A percentile compares a stretch with the other conserved stretches of the same genome.
phyloP scores from a whole-genome alignment of 2,888 invertebrate species.

The Drosophila diplacantha region DNA sequence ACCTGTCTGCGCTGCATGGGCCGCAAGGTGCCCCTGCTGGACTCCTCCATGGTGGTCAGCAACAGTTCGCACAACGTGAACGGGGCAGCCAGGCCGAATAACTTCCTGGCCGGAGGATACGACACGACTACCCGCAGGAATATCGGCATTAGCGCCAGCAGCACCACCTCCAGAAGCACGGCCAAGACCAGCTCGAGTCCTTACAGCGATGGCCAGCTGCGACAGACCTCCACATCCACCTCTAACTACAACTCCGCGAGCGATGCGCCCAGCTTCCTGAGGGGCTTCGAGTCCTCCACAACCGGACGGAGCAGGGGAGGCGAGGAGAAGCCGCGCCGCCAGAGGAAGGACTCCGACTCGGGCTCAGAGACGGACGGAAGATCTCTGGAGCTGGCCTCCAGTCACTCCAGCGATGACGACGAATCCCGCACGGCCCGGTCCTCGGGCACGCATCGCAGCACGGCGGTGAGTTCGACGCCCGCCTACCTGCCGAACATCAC shows the following conservation, averaged over 20 bases:
- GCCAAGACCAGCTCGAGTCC: slow-evolving; percentile 96
- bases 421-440: slow-evolving; percentile 80
- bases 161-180: slow-evolving; percentile 95
- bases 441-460: slow-evolving; percentile 78
- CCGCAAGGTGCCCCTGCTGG: slow-evolving; percentile 87
- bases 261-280: slow-evolving; percentile 85
- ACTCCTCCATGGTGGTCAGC: slow-evolving; percentile 85
- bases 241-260: slow-evolving; percentile 91
- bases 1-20: slow-evolving; percentile 86
- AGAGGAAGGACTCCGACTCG: slow-evolving; percentile 85
- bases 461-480: slow-evolving; percentile 77
- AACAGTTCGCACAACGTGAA: slow-evolving; percentile 88
- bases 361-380: slow-evolving; percentile 89
- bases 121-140: slow-evolving; percentile 83
- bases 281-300: slow-evolving; percentile 79
- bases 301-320: slow-evolving; percentile 57
- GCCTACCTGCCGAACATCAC: slow-evolving; percentile 83
- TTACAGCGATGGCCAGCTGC: slow-evolving; percentile 90
- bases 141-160: slow-evolving; percentile 95
- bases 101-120: slow-evolving; percentile 76
- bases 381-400: slow-evolving; percentile 93
- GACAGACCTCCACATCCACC: slow-evolving; percentile 90
- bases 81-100: slow-evolving; percentile 72
- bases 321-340: slow-evolving; percentile 75
- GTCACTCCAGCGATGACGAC: slow-evolving; percentile 96